phyloP scores from a whole-genome alignment of 2,888 invertebrate species.

The Punctoribates punctum region DNA sequence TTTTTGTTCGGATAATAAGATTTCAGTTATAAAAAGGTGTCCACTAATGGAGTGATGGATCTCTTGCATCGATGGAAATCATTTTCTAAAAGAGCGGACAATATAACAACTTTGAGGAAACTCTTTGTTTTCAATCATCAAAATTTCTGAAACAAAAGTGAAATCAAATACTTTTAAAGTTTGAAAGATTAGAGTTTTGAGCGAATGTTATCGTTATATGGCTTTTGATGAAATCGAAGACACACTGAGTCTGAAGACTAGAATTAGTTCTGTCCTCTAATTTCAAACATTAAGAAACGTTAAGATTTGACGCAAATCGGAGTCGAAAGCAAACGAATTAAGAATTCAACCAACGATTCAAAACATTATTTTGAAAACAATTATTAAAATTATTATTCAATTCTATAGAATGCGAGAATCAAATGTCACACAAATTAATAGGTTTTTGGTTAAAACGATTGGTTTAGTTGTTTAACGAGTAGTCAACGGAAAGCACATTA shows the following conservation, averaged over 20 bases:
- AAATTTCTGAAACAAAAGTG: constrained; percentile 7
- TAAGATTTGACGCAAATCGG: no score
- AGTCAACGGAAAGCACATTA: neutral
- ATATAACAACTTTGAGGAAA: constrained; percentile 6
- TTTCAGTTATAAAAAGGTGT: no score
- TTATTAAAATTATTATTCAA: neutral
- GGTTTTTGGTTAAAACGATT: neutral
- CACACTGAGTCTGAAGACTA: no score
- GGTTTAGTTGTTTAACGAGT: neutral
- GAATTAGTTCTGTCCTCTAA: no score
- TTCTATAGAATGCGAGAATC: neutral
- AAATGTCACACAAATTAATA: neutral
- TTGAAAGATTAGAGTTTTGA: neutral
- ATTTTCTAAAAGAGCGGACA: neutral
- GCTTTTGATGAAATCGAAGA: no score
- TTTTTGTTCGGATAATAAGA: no score
- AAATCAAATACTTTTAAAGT: neutral
- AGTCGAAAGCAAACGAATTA: neutral
- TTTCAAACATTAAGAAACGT: no score
- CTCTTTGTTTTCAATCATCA: neutral
- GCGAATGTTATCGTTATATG: neutral
- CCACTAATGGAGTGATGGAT: neutral
- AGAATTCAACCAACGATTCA: neutral
- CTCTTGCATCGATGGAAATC: neutral
- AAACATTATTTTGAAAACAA: constrained; percentile 3